phyloP scores from a whole-genome alignment of 2,113 vertebrate species.

The Sterrhoptilus dennistouni region DNA sequence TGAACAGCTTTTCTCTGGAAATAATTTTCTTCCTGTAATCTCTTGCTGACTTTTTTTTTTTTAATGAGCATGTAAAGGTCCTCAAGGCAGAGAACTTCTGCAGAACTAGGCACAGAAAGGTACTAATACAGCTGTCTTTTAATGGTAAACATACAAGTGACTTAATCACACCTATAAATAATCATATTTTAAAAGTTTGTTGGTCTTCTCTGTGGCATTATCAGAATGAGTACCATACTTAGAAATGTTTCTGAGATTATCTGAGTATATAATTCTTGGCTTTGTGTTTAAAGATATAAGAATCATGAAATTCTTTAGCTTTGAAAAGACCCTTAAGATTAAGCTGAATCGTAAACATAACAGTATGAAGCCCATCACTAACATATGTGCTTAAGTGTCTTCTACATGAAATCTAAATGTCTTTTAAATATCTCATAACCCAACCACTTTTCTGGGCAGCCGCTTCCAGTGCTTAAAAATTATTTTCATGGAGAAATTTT shows the following conservation, averaged over 20 bases:
- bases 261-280: neutral
- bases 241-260: neutral
- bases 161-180: neutral
- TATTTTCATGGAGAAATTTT: neutral
- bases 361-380: neutral
- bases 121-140: neutral
- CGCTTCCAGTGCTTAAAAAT: neutral
- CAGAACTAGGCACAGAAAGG: neutral
- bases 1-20: neutral
- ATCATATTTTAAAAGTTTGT: neutral
- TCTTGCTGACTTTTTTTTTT: neutral
- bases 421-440: neutral
- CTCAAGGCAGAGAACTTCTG: neutral
- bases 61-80: neutral
- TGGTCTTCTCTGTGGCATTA: neutral
- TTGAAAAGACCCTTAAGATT: neutral
- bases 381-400: neutral
- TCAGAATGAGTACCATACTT: neutral
- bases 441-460: neutral
- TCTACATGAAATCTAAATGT: neutral
- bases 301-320: neutral
- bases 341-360: rapidly evolving
- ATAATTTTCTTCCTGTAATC: neutral
- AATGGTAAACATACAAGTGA: neutral
- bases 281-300: neutral